These are phyloP conservation scores for Bucco capensis DNA, from an alignment of 2,113 vertebrate species.

Conservation along the genomic window DNA sequence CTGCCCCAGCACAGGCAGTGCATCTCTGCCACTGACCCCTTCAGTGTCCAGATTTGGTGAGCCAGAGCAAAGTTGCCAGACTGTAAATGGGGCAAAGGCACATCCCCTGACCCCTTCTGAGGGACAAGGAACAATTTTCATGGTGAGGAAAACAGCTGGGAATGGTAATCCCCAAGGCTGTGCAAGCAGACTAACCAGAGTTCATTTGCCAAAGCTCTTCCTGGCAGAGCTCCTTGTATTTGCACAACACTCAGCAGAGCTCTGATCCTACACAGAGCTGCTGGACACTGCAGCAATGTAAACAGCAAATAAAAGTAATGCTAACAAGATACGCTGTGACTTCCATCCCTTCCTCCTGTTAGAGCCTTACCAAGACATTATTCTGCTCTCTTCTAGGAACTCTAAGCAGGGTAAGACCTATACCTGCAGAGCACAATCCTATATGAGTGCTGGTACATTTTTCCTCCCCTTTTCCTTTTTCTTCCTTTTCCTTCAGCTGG, in stretches of 20 bases:
- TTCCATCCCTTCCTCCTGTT: background rate
- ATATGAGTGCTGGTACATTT: background rate
- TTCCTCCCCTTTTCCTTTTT: background rate
- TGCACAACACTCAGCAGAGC: background rate
- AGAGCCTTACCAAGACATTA: background rate
- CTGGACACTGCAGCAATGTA: background rate
- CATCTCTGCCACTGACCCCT: background rate
- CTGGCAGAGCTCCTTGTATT: background rate
- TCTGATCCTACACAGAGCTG: background rate
- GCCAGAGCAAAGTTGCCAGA: background rate
- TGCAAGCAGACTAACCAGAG: background rate
- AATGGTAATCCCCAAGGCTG: background rate
- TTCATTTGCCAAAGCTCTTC: background rate
- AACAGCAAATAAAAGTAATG: background rate
- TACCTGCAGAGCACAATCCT: background rate
- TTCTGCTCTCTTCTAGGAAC: background rate
- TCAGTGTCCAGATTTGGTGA: fast-evolving
- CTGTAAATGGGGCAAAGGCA: background rate
- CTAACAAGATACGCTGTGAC: background rate
- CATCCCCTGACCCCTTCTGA: background rate
- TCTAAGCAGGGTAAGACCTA: background rate
- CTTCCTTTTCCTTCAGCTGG: background rate
- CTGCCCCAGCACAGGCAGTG: background rate
- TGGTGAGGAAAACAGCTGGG: background rate
- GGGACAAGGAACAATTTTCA: background rate